These are phyloP conservation scores for Panzeria rudis DNA, from an alignment of 2,888 invertebrate species.

Conservation along the genomic window DNA sequence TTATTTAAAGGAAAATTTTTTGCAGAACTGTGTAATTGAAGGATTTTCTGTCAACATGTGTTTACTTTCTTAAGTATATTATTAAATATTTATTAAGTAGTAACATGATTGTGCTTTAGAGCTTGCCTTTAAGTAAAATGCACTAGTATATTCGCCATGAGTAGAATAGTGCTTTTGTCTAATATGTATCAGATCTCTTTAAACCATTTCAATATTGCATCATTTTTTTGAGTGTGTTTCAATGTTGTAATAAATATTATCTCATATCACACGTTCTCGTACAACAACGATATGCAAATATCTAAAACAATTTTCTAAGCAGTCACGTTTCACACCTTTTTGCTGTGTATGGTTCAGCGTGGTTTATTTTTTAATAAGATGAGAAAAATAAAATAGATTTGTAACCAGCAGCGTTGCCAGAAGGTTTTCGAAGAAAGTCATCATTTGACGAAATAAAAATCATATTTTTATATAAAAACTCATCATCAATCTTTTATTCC, in stretches of 20 bases:
- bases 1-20: too few species aligned
- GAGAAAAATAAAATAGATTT: conserved; percentile 6
- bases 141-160: neutral
- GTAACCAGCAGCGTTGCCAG: too few species aligned
- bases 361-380: conserved; percentile 29
- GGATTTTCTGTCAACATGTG: too few species aligned
- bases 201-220: conserved; percentile 24
- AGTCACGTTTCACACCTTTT: conserved; percentile 68
- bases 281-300: conserved; percentile 48
- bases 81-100: neutral
- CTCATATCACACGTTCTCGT: conserved; percentile 50
- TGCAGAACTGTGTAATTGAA: too few species aligned
- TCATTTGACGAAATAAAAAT: too few species aligned
- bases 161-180: neutral
- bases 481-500: too few species aligned
- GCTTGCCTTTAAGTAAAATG: neutral
- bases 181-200: conserved; percentile 1
- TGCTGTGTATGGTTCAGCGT: conserved; percentile 27
- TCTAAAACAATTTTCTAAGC: conserved; percentile 47
- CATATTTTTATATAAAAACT: too few species aligned
- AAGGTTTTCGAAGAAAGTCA: too few species aligned
- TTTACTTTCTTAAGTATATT: neutral
- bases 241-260: conserved; percentile 48
- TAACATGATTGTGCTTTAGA: neutral
- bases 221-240: conserved; percentile 25